phyloP scores from a whole-genome alignment of 2,797 vertebrate species.

The Lutjanus argentimaculatus region DNA sequence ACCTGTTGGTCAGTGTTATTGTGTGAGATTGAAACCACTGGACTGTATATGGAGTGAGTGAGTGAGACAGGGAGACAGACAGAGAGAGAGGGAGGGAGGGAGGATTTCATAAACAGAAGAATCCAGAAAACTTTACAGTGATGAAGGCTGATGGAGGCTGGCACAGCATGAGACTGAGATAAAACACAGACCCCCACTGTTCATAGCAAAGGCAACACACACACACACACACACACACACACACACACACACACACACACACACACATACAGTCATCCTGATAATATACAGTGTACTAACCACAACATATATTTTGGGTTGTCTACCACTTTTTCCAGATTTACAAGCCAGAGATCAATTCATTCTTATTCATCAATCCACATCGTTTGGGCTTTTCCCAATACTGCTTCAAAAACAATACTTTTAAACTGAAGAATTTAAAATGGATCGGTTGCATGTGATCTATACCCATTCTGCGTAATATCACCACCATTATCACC shows the following conservation, averaged over 20 bases:
- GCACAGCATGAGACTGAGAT: constrained; percentile 13
- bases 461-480: too few relatives aligned
- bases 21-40: neutral
- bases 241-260: neutral
- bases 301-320: too few relatives aligned
- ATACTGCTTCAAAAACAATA: too few relatives aligned
- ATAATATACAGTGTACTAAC: too few relatives aligned
- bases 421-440: too few relatives aligned
- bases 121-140: constrained; percentile 14
- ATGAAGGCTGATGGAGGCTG: constrained; percentile 39
- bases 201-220: neutral
- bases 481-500: too few relatives aligned
- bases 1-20: neutral
- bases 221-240: neutral
- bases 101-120: constrained; percentile 42
- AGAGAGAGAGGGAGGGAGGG: neutral
- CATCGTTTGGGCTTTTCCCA: too few relatives aligned
- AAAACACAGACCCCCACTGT: constrained; percentile 6
- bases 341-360: too few relatives aligned
- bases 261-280: neutral
- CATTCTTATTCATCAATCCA: too few relatives aligned
- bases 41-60: too few relatives aligned
- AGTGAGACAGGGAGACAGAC: neutral
- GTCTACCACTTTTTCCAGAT: too few relatives aligned
- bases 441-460: too few relatives aligned